A percentile compares a stretch with the other conserved stretches of the same genome.
phyloP scores from a whole-genome alignment of 2,888 invertebrate species.

The Melieria crassipennis region DNA sequence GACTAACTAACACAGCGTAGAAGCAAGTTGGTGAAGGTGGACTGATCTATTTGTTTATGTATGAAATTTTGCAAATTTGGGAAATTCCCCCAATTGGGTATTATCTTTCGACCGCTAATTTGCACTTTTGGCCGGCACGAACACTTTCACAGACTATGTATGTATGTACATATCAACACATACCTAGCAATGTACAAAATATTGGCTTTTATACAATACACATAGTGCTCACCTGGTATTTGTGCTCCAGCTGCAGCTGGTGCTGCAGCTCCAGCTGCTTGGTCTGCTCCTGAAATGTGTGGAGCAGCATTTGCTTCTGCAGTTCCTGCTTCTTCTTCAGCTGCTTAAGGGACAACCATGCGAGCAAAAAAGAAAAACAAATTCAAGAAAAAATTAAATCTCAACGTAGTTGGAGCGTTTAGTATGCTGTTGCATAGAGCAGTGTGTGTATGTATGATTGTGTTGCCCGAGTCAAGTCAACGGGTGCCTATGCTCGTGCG shows the following conservation, averaged over 20 bases:
- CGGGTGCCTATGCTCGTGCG: neutral
- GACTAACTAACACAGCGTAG: no score
- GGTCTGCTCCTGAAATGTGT: constrained; percentile 91
- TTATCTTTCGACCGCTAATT: no score
- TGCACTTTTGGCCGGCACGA: no score
- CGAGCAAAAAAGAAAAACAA: constrained; percentile 29
- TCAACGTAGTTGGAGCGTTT: neutral
- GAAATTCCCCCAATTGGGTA: no score
- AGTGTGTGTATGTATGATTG: constrained; percentile 12
- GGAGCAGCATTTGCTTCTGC: constrained; percentile 89
- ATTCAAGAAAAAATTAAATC: constrained; percentile 16
- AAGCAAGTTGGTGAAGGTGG: no score
- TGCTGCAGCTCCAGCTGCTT: constrained; percentile 91
- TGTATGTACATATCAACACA: no score
- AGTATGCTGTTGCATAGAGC: neutral
- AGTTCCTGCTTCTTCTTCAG: constrained; percentile 93
- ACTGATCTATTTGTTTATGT: no score
- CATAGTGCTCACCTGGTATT: constrained; percentile 77
- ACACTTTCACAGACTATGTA: no score
- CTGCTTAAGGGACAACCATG: constrained; percentile 64
- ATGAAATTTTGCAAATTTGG: no score
- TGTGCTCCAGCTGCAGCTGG: constrained; percentile 88
- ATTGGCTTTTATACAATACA: no score
- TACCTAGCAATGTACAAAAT: no score
- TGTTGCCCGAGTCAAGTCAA: neutral